These are phyloP conservation scores for Yponomeuta evonymella DNA, from an alignment of 2,888 invertebrate genomes.

Conservation along the genomic window DNA sequence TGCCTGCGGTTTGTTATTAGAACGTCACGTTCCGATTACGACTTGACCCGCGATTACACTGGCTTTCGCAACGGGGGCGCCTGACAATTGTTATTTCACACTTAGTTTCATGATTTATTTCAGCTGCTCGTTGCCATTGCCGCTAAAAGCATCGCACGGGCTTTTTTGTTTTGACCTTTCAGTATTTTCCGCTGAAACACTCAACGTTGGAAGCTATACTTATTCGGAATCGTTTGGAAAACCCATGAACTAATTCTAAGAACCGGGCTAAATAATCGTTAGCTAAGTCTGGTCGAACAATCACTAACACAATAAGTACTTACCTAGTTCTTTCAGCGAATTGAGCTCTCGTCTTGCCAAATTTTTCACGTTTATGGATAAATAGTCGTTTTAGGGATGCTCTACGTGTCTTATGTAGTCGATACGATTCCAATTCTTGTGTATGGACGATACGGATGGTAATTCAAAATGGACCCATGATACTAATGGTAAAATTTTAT, in stretches of 20 bases:
- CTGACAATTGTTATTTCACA: constrained; percentile 6
- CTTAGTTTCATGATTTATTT: neutral
- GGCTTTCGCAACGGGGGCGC: neutral
- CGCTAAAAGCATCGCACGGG: neutral
- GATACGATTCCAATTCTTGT: too few species aligned
- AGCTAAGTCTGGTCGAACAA: neutral
- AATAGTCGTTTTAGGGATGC: neutral
- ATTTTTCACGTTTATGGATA: neutral
- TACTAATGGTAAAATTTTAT: too few species aligned
- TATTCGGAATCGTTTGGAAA: too few species aligned
- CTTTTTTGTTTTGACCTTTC: neutral
- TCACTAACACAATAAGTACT: neutral
- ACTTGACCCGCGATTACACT: neutral
- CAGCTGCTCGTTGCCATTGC: neutral
- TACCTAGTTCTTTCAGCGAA: neutral
- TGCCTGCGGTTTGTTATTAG: neutral
- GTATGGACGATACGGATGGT: too few species aligned
- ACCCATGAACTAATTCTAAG: neutral
- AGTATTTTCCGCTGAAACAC: neutral
- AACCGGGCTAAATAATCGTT: neutral
- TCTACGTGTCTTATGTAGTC: neutral
- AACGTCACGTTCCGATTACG: neutral
- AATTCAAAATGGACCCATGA: too few species aligned
- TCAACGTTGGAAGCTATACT: neutral
- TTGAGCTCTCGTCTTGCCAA: neutral